phyloP scores from a whole-genome alignment of 2,888 invertebrate genomes.

The Athripsodes cinereus region DNA sequence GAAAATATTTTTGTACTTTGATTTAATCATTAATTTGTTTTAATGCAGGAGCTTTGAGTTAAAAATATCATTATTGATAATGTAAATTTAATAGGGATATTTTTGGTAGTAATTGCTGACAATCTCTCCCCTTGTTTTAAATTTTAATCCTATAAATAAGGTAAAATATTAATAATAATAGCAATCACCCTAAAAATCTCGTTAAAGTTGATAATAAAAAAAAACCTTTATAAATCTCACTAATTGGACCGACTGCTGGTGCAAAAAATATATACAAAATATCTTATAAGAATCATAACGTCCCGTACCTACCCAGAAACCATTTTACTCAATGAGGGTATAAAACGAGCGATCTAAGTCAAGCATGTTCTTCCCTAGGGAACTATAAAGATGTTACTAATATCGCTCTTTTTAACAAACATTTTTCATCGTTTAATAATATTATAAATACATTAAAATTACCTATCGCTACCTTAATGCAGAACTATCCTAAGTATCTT shows the following conservation, averaged over 20 bases:
- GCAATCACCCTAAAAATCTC: background rate
- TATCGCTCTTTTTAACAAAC: background rate
- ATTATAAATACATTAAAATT: too few relatives aligned
- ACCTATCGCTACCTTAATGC: too few relatives aligned
- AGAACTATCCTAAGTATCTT: too few relatives aligned
- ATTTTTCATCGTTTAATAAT: background rate
- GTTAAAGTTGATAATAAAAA: slow-evolving; percentile 13
- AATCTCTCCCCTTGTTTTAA: background rate
- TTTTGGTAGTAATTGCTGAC: too few relatives aligned
- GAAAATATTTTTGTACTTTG: too few relatives aligned
- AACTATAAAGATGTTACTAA: slow-evolving; percentile 1
- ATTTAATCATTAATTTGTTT: too few relatives aligned
- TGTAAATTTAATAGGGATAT: too few relatives aligned
- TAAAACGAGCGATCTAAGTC: slow-evolving; percentile 1
- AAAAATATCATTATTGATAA: too few relatives aligned
- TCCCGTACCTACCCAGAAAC: background rate
- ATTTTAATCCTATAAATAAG: background rate
- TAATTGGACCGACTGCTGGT: slow-evolving; percentile 15
- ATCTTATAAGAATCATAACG: background rate
- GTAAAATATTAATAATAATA: background rate
- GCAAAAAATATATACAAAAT: slow-evolving; percentile 9
- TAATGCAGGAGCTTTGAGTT: too few relatives aligned
- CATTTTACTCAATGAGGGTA: slow-evolving; percentile 1
- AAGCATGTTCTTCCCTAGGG: slow-evolving; percentile 7
- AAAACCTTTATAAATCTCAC: slow-evolving; percentile 15